These are phyloP conservation scores for Philonicus albiceps DNA, from an alignment of 2,888 invertebrate species.

Conservation along the genomic window DNA sequence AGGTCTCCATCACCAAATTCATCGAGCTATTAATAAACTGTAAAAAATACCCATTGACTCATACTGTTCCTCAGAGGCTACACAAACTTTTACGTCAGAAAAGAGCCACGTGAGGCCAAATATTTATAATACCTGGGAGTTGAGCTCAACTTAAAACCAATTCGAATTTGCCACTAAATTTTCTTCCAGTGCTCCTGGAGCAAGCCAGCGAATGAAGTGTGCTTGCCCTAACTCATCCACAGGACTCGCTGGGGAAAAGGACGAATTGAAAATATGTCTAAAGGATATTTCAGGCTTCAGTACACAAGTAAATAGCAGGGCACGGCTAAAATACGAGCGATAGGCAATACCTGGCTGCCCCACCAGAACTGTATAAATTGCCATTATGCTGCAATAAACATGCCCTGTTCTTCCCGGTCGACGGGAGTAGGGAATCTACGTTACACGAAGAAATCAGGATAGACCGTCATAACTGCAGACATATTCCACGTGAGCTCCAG, in stretches of 20 bases:
- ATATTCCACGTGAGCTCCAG: background rate
- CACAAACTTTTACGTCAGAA: background rate
- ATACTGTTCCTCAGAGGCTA: background rate
- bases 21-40: background rate
- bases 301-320: conserved; percentile 9
- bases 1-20: background rate
- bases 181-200: conserved; percentile 1
- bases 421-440: background rate
- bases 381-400: conserved; percentile 46
- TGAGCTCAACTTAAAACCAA: conserved; percentile 38
- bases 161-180: conserved; percentile 46
- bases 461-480: conserved; percentile 25
- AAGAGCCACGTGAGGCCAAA: conserved; percentile 11
- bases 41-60: background rate
- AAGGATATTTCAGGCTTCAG: conserved; percentile 18
- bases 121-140: conserved; percentile 37
- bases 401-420: background rate
- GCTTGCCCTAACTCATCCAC: conserved; percentile 19
- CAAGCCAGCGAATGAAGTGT: conserved; percentile 15
- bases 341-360: conserved; percentile 4
- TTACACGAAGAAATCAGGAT: conserved; percentile 6
- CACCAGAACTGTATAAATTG: conserved; percentile 44
- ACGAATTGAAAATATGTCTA: conserved; percentile 28
- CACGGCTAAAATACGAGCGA: background rate
- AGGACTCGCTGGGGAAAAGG: background rate